phyloP scores from a whole-genome alignment of 2,888 invertebrate species.

The Hydriomena furcata region DNA sequence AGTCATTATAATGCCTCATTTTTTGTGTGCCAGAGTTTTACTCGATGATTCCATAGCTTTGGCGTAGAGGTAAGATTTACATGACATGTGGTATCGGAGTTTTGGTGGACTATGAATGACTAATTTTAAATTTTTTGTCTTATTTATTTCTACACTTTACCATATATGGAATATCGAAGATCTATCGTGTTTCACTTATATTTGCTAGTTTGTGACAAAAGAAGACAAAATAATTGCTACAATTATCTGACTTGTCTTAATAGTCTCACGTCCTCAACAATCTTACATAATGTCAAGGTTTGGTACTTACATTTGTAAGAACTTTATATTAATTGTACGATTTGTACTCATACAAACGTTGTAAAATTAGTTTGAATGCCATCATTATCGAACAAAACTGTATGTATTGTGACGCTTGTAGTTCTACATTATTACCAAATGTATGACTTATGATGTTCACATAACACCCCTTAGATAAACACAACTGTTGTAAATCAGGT shows the following conservation, averaged over 20 bases:
- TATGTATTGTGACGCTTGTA: slow-evolving; percentile 13
- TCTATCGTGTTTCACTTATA: no score
- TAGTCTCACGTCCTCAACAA: background rate
- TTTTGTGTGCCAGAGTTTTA: no score
- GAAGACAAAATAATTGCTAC: no score
- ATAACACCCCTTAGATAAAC: slow-evolving; percentile 21
- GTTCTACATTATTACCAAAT: slow-evolving; percentile 16
- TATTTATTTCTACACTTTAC: no score
- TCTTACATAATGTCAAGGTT: slow-evolving; percentile 5
- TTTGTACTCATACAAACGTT: slow-evolving; percentile 7
- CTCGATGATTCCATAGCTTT: slow-evolving; percentile 15
- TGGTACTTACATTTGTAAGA: slow-evolving; percentile 24
- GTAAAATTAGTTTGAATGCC: slow-evolving; percentile 13
- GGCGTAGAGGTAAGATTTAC: slow-evolving; percentile 47
- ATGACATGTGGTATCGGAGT: slow-evolving; percentile 63
- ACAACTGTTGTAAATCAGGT: slow-evolving; percentile 18
- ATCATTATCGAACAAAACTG: slow-evolving; percentile 11
- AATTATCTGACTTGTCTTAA: no score
- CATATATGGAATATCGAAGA: no score
- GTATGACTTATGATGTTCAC: slow-evolving; percentile 16
- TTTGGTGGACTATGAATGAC: slow-evolving; percentile 36
- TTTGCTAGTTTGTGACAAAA: no score
- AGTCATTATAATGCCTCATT: no score
- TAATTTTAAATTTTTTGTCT: slow-evolving; percentile 57
- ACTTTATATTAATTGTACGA: slow-evolving; percentile 14